Conservation (phyloP, 2,113 vertebrate species). For the Ivindomyrus marchei region DNA sequence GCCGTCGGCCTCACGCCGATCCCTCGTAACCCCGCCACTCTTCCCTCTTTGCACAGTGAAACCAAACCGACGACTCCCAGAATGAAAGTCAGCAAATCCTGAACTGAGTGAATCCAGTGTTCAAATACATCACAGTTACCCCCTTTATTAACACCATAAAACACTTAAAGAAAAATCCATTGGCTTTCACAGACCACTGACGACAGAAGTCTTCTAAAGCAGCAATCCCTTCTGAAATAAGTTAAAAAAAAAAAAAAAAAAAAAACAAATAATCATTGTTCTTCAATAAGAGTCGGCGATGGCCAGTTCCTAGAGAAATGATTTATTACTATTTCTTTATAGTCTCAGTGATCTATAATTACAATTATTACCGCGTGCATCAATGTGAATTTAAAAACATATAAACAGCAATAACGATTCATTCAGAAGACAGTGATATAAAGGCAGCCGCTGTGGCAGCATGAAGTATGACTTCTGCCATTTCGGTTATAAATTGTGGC, state of each 20-base stretch:
- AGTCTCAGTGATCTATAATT: background rate
- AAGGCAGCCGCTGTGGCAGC: background rate
- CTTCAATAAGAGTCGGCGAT: background rate
- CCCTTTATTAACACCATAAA: too few relatives aligned
- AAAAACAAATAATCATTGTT: background rate
- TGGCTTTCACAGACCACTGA: background rate
- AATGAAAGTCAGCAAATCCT: background rate
- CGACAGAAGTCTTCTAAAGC: background rate
- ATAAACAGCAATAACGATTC: conserved; percentile 3
- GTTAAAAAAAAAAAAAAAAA: background rate
- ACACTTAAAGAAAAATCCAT: conserved; percentile 1
- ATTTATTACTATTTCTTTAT: background rate
- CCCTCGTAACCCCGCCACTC: background rate
- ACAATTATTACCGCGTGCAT: background rate
- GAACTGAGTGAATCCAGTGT: background rate
- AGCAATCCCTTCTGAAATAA: background rate
- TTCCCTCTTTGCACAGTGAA: background rate
- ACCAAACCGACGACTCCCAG: background rate
- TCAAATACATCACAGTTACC: background rate
- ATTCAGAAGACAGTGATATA: background rate
- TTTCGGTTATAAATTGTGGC: background rate
- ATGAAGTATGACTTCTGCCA: background rate
- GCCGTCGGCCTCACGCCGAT: background rate
- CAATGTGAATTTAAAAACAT: background rate
- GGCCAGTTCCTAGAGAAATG: background rate